Percentiles rank a stretch among this genome's conserved stretches.
Evolutionary conservation across 2,797 vertebrate genomes (phyloP).

Genomic region (Mycteria americana): DNA sequence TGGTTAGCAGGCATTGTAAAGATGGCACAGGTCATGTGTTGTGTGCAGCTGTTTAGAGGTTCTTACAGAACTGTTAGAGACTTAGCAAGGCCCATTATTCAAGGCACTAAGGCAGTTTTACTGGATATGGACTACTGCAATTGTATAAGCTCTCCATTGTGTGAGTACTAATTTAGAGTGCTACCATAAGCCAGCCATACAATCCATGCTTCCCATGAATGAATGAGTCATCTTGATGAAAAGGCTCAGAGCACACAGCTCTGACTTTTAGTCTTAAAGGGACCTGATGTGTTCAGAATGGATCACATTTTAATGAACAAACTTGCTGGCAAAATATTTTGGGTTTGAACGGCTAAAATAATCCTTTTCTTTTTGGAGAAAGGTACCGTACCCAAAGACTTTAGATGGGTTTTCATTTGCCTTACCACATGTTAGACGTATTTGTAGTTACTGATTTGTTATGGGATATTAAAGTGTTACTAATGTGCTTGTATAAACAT

Average conservation of each 20-base stretch:
- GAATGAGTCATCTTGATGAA: constrained; percentile 61
- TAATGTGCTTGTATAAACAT: background rate
- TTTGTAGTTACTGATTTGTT: background rate
- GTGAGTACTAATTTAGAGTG: constrained; percentile 64
- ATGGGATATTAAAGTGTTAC: background rate
- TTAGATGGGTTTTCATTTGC: background rate
- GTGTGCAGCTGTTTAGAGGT: constrained; percentile 65
- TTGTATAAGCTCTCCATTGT: constrained; percentile 72
- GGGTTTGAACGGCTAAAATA: background rate
- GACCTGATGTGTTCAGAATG: constrained; percentile 18
- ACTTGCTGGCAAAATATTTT: background rate
- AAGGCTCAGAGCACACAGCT: constrained; percentile 25
- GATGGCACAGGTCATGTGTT: constrained; percentile 62
- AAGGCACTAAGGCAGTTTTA: constrained; percentile 60
- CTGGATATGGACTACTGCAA: constrained; percentile 71
- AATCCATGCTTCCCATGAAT: constrained; percentile 56
- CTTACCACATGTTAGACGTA: background rate
- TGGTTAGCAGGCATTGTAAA: constrained; percentile 60
- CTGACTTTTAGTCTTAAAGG: constrained; percentile 60
- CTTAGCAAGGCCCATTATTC: constrained; percentile 66
- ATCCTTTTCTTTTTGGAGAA: background rate
- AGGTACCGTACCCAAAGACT: background rate
- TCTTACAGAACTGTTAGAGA: constrained; percentile 71
- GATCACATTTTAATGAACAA: constrained; percentile 30
- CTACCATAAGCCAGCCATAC: constrained; percentile 56